Percentiles rank a stretch among this genome's conserved stretches.
phyloP scores from a whole-genome alignment of 2,797 vertebrate species.

The Gastrophryne carolinensis region DNA sequence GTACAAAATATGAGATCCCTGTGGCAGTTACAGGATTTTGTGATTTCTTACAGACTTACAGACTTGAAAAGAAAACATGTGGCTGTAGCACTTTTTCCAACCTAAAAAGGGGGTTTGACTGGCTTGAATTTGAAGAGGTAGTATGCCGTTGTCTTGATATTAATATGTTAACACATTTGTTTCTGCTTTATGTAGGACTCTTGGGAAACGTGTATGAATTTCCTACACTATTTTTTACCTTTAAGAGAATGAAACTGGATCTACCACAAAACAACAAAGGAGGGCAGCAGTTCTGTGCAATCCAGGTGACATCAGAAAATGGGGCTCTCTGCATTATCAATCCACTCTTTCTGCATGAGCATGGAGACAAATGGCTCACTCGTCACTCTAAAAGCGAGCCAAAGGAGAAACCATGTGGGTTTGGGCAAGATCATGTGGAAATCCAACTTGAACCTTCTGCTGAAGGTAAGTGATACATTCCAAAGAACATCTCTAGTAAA shows the following conservation, averaged over 20 bases:
- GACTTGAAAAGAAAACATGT: no score
- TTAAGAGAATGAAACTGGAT: constrained; percentile 44
- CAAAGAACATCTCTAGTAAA: no score
- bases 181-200: background rate
- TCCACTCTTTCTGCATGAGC: constrained; percentile 77
- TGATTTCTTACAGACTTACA: no score
- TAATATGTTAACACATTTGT: background rate
- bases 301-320: constrained; percentile 65
- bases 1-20: no score
- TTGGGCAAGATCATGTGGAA: background rate
- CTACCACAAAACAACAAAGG: constrained; percentile 15
- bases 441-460: background rate
- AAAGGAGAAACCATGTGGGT: constrained; percentile 11
- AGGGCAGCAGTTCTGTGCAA: background rate
- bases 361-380: constrained; percentile 76
- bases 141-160: background rate
- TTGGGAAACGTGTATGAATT: background rate
- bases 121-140: background rate
- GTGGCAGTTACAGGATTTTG: no score
- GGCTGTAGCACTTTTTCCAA: no score
- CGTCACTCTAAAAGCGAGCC: background rate
- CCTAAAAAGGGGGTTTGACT: no score
- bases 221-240: background rate
- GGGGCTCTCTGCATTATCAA: constrained; percentile 79
- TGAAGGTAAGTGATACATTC: constrained; percentile 7